These are phyloP conservation scores for Tringa solitaria DNA, from an alignment of 2,113 vertebrate genomes.

Conservation along the genomic window DNA sequence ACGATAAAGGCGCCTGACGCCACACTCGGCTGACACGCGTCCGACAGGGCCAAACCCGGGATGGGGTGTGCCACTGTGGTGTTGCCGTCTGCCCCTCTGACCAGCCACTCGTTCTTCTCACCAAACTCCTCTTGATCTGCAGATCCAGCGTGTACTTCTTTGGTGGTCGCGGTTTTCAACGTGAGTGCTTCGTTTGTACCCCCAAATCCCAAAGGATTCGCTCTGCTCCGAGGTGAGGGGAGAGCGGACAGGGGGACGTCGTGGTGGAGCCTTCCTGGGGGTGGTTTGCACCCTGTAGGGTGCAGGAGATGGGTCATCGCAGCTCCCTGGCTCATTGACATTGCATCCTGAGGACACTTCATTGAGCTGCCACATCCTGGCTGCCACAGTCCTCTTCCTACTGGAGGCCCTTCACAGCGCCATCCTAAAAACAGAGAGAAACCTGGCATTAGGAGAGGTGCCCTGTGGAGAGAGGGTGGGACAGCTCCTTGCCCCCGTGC, in stretches of 20 bases:
- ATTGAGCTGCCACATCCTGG: fast-evolving
- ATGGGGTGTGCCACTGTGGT: fast-evolving
- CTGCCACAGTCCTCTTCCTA: fast-evolving
- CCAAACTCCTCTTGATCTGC: background rate
- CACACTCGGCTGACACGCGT: fast-evolving
- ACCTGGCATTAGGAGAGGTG: background rate
- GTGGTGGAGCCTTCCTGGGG: background rate
- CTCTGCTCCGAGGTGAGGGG: background rate
- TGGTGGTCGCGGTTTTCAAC: fast-evolving
- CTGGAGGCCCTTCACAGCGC: background rate
- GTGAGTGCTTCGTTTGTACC: background rate
- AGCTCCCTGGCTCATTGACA: fast-evolving
- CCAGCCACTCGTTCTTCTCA: fast-evolving
- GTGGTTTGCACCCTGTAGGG: fast-evolving
- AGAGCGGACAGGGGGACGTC: fast-evolving
- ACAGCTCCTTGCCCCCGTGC: fast-evolving
- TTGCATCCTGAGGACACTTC: fast-evolving
- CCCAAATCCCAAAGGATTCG: fast-evolving
- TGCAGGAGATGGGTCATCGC: fast-evolving
- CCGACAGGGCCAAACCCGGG: fast-evolving
- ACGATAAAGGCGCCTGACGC: fast-evolving
- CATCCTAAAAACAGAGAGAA: background rate
- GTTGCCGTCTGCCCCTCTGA: background rate
- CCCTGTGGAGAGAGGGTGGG: background rate
- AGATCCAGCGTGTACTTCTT: fast-evolving